Evolutionary conservation across 35 echinoderm and acorn worm species (phyloP), one percentile per base, ranked within the genome.

Genomic region (Strongylocentrotus purpuratus): DNA sequence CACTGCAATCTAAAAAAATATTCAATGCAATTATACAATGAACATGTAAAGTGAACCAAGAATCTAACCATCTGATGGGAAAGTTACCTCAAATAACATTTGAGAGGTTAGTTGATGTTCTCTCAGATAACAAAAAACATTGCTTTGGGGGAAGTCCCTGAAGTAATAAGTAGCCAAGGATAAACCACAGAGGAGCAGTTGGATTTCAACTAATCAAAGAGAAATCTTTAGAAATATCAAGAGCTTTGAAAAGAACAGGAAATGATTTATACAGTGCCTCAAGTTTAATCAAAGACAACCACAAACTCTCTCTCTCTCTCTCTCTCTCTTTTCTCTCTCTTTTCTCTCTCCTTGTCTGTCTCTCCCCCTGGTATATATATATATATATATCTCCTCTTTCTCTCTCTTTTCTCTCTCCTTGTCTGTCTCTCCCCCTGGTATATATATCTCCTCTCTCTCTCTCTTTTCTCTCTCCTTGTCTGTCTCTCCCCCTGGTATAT

Each of bases 201-300:
- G 65, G 65, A 15, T n/a, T 78, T 78, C 65, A 78, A 78, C 22
- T 78, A 78, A 78, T 78, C 65, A 78, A 78, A 78, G 65, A 78
- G 2, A 28, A 78, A 78, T 78, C 65, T 78, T 78, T 78, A 8
- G 20, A 28, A 78, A 41, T n/a, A 78, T 78, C 65, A 78, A 78
- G 5, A 78, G 65, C 65, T 78, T n/a, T 59, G 52, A 59, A 59
- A 59, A 59, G 52, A 59, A 14, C 11, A 59, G 52, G 52, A 59
- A 59, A 59, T 59, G 52, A 59, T 59, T 17, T 17, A 14, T 59
- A 59, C 52, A 59, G 2, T 59, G 52, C 9, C 52, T 59, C 52
- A 5, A 59, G 52, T 14, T 11, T 59, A 17, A 59, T 59, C 52
- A 59, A 11, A n/a, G n/a, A n/a, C 22, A 22, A 7, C 65, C 22